phyloP scores from a whole-genome alignment of 2,797 vertebrate genomes.

The Columba guinea region DNA sequence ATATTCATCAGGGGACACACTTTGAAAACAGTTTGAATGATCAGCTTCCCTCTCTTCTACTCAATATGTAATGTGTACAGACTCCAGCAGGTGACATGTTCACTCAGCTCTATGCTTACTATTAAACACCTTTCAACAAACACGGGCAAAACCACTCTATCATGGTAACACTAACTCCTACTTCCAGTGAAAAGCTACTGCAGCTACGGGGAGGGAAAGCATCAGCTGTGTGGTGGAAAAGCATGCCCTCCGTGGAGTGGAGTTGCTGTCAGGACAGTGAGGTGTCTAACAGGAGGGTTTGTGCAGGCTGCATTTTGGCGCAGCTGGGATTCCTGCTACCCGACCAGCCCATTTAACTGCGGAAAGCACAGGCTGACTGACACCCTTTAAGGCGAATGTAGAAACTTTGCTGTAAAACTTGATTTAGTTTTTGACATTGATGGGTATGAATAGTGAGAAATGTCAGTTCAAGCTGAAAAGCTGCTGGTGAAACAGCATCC shows the following conservation, averaged over 20 bases:
- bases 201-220: background rate
- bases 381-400: slow-evolving; percentile 18
- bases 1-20: background rate
- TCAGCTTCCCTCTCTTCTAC: background rate
- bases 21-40: background rate
- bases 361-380: background rate
- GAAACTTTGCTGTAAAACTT: slow-evolving; percentile 26
- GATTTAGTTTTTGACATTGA: slow-evolving; percentile 40
- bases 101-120: background rate
- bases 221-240: background rate
- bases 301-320: background rate
- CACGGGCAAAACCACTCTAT: background rate
- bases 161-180: slow-evolving; percentile 9
- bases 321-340: slow-evolving; percentile 19
- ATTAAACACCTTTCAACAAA: slow-evolving; percentile 23
- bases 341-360: background rate
- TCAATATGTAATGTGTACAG: background rate
- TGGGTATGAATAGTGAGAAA: slow-evolving; percentile 37
- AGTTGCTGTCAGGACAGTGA: slow-evolving; percentile 30
- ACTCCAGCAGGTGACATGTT: slow-evolving; percentile 8
- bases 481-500: slow-evolving; percentile 26
- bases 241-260: background rate
- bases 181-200: background rate
- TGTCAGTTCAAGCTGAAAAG: slow-evolving; percentile 44
- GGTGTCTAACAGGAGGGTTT: background rate